Evolutionary conservation across 2,797 vertebrate species (phyloP), one percentile per base, ranked within the genome.

Genomic region (Euphonia xanthogaster): DNA sequence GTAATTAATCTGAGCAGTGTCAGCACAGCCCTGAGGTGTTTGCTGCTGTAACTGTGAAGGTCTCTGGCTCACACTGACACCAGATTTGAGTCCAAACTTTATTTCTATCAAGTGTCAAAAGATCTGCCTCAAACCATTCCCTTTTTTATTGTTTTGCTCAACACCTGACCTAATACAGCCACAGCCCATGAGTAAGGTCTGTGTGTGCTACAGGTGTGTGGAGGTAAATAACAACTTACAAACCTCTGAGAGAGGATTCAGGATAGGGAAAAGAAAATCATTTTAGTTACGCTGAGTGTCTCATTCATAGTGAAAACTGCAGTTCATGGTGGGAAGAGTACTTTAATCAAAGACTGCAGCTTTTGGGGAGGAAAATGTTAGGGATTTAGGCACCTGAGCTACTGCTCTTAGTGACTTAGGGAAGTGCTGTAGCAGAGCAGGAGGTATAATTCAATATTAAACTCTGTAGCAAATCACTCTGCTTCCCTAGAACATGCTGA

Each of bases 361-460:
- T 37, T 62, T 83, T 25, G 2, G 5, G 7, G 1, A 14, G 1
- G 2, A 4, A 8, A 31, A 60, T n/a, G 17, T 17, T 8, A 10
- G 10, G 31, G 8, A 47, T 88, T n/a, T 48, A 60, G 25, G 28
- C 21, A 88, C 50, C 24, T 50, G 39, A 74, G 10, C 62, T 80
- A 5, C 57, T 67, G 47, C 47, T 93, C 14, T 67, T 51, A 39
- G 39, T 39, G 39, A 39, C 39, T 39, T 39, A 39, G 27, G 23
- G 71, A 75, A 55, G 33, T 2, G 1, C 25, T 42, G 35, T 5
- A 65, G 50, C 67, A 28, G 68, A 39, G n/a, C 33, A 51, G 65
- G 55, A 81, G 45, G 17, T 40, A 19, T 58, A 86, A 77, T 39
- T 88, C 51, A 51, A 4, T 62, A 68, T 25, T 44, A 63, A 81